These are phyloP conservation scores for Calliopum simillimum DNA, from an alignment of 2,888 invertebrate species.

Conservation along the genomic window DNA sequence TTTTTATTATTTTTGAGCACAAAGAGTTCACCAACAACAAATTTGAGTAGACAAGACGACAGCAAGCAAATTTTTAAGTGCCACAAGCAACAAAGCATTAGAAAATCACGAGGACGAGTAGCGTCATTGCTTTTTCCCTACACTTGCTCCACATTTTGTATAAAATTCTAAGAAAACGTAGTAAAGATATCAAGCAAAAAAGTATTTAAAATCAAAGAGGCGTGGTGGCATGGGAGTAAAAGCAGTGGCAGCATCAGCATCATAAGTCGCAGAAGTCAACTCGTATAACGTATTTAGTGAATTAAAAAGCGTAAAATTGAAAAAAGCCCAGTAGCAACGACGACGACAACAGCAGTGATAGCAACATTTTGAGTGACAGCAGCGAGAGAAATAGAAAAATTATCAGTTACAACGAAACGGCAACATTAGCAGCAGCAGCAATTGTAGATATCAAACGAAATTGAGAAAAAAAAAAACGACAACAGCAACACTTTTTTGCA, in stretches of 20 bases:
- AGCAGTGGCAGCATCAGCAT: no score
- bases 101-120: no score
- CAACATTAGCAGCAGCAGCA: no score
- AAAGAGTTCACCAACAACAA: background rate
- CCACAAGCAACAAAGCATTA: no score
- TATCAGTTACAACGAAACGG: conserved; percentile 22
- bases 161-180: conserved; percentile 1
- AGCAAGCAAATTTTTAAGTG: no score
- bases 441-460: no score
- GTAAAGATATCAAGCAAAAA: background rate
- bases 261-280: conserved; percentile 1
- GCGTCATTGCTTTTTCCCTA: no score
- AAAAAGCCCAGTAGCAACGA: conserved; percentile 33
- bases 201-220: background rate
- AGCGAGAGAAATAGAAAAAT: conserved; percentile 4
- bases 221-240: no score
- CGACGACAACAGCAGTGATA: background rate
- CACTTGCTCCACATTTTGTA: no score
- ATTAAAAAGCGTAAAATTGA: conserved; percentile 41
- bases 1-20: conserved; percentile 6
- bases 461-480: no score
- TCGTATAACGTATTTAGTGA: conserved; percentile 32
- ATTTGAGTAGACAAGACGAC: no score
- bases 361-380: conserved; percentile 4
- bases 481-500: no score